A percentile compares a stretch with the other conserved stretches of the same genome.
Conservation (phyloP, 2,113 vertebrate species). For the Montifringilla adamsi region DNA sequence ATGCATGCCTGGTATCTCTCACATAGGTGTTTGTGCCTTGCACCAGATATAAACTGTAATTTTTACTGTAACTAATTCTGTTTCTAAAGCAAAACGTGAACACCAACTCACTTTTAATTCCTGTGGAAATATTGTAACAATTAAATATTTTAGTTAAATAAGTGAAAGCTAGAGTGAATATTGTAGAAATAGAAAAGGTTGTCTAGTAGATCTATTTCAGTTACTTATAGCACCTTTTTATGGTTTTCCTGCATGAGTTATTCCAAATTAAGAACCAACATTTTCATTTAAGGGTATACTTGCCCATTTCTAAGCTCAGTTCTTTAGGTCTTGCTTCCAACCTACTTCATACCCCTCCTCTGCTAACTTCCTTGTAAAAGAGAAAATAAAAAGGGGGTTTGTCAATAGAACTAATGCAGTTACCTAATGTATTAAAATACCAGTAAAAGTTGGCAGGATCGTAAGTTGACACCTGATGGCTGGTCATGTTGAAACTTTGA, state of each 20-base stretch:
- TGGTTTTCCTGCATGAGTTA: not conserved
- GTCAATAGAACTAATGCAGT: not conserved
- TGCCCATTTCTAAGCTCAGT: not conserved
- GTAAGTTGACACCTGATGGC: not conserved
- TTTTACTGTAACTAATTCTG: not conserved
- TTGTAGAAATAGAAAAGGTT: not conserved
- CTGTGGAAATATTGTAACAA: not conserved
- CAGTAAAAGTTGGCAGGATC: not conserved
- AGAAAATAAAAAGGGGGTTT: not conserved
- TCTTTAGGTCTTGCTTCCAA: not conserved
- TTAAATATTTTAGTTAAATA: not conserved
- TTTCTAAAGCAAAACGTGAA: not conserved
- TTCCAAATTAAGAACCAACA: not conserved
- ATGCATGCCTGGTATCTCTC: not conserved
- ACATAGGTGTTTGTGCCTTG: not conserved
- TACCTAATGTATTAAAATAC: not conserved
- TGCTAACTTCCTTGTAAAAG: not conserved
- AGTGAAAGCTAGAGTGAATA: not conserved
- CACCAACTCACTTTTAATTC: not conserved
- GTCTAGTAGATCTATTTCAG: not conserved
- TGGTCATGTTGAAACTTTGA: not conserved
- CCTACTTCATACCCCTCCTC: not conserved
- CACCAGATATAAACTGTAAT: not conserved
- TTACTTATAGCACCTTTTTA: not conserved
- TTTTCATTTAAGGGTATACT: not conserved